Conservation (phyloP, 2,113 vertebrate species). For the Sinocyclocheilus rhinocerous region DNA sequence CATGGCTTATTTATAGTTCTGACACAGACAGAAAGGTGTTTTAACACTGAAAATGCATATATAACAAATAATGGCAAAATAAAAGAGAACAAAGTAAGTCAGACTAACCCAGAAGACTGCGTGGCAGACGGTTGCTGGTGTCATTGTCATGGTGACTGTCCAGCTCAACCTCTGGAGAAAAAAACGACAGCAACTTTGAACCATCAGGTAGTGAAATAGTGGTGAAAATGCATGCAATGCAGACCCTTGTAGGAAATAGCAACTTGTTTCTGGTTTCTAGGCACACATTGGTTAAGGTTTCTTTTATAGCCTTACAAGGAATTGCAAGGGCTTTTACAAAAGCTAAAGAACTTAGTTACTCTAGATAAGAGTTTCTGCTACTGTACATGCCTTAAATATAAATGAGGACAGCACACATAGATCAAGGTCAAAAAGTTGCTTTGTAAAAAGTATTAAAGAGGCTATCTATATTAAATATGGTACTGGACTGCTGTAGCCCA, state of each 20-base stretch:
- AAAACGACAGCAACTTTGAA: conserved; percentile 9
- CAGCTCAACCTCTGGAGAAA: conserved; percentile 51
- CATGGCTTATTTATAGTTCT: not conserved
- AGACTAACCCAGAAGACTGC: conserved; percentile 60
- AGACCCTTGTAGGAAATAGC: not conserved
- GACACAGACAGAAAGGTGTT: not conserved
- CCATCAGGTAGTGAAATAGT: not conserved
- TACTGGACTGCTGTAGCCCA: not conserved
- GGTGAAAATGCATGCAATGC: not conserved
- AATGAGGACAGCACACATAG: not conserved
- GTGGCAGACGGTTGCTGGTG: conserved; percentile 59
- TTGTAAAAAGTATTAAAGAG: not conserved
- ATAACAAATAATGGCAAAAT: not conserved
- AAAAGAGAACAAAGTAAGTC: conserved; percentile 11
- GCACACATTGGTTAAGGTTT: not conserved
- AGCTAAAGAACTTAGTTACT: not conserved
- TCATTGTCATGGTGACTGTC: conserved; percentile 52
- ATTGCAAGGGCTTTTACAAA: not conserved
- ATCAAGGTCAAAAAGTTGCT: not conserved
- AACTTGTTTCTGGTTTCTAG: not conserved
- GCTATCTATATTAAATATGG: not conserved
- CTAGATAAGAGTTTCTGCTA: not conserved
- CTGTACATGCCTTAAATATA: not conserved
- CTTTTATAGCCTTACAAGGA: not conserved
- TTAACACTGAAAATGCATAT: not conserved